Evolutionary conservation across 2,888 invertebrate species (phyloP), one percentile per base, ranked within the genome.

Genomic region (Ophioninae sp.): DNA sequence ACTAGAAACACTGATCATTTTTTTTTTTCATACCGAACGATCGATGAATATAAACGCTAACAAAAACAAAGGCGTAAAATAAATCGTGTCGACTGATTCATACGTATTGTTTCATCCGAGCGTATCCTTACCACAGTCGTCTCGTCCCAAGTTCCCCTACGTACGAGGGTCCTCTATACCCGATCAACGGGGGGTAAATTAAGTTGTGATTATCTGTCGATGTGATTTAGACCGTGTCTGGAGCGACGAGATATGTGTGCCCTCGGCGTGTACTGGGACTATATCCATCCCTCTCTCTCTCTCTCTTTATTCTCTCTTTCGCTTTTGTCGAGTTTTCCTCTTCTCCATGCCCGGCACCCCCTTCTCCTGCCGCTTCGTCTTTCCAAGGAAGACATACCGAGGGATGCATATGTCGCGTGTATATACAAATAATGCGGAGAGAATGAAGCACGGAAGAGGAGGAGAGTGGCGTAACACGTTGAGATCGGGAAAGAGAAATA

Each of bases 121-220:
- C 1, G 30, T 30, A 30, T 30, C 30, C 30, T 30, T 30, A 30
- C 30, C 30, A 30, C 30, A 3, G 30, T 30, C 30, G 30, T 30
- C 30, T 30, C 3, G 30, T 30, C 30, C 30, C 30, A 30, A 30
- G 30, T 30, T 30, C 30, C 30, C 30, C 30, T 30, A 30, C 30
- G 1, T 3, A 30, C 30, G 30, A 30, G 30, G 30, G 30, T 30
- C 30, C 82, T 68, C 41, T n/a, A 57, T 69, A 65, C 79, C 41
- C 64, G 78, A 88, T 76, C 92, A 81, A 88, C 92, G 88, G 92
- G 92, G 90, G 91, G 92, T 89, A 92, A 92, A 93, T 93, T 92
- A 92, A 92, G 92, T 92, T 92, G 92, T 91, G 92, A 92, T 93
- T 91, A 93, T 92, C 92, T 91, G 92, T 92, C 92, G 92, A 92